These are phyloP conservation scores for Fistularia tabacaria DNA, from an alignment of 2,797 vertebrate species.

Conservation along the genomic window DNA sequence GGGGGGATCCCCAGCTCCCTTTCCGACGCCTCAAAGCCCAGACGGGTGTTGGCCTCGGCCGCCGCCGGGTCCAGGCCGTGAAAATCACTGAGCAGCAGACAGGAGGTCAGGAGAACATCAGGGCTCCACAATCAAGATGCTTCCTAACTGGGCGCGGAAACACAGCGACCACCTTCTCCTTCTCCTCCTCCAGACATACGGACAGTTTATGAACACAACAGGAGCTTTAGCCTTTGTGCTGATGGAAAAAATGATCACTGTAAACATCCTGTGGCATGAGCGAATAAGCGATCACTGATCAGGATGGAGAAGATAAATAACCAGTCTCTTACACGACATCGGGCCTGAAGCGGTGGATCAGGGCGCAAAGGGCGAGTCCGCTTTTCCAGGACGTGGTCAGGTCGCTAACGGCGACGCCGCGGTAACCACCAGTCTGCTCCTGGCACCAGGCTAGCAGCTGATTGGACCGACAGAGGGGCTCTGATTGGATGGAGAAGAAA, in stretches of 20 bases:
- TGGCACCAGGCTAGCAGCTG: slow-evolving; percentile 92
- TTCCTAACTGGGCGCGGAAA: too few species aligned
- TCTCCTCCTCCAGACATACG: too few species aligned
- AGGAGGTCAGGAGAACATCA: neutral
- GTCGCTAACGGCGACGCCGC: slow-evolving; percentile 81
- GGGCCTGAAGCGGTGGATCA: slow-evolving; percentile 88
- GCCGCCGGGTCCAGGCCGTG: slow-evolving; percentile 79
- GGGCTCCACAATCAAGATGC: too few species aligned
- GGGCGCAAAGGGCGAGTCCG: slow-evolving; percentile 90
- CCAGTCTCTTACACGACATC: slow-evolving; percentile 81
- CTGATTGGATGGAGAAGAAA: slow-evolving; percentile 51
- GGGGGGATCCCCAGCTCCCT: slow-evolving; percentile 89
- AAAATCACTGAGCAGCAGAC: slow-evolving; percentile 70
- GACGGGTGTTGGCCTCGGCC: slow-evolving; percentile 80
- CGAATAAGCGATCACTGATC: neutral
- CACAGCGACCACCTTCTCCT: too few species aligned
- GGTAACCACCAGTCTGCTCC: slow-evolving; percentile 85
- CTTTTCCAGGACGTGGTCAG: slow-evolving; percentile 93
- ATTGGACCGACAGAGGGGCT: slow-evolving; percentile 84
- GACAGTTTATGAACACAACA: too few species aligned
- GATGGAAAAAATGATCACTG: too few species aligned
- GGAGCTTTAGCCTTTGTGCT: too few species aligned
- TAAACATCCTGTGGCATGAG: too few species aligned
- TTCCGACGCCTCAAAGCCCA: slow-evolving; percentile 86
- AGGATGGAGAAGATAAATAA: too few species aligned